These are phyloP conservation scores for Scolopax mira DNA, from an alignment of 2,113 vertebrate species.

Conservation along the genomic window DNA sequence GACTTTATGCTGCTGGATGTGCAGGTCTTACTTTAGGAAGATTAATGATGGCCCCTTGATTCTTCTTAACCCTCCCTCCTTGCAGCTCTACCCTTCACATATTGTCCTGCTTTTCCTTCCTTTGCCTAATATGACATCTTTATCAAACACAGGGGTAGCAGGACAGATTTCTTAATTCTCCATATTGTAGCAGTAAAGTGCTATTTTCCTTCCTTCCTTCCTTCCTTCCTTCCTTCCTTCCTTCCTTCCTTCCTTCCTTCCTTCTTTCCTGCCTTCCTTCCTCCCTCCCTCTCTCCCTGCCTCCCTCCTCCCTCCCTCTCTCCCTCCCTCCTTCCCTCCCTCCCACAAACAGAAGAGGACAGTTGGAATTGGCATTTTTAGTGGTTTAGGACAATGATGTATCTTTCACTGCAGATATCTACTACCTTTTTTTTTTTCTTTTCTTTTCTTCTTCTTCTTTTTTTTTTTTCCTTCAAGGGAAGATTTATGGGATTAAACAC, in stretches of 20 bases:
- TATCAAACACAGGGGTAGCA: neutral
- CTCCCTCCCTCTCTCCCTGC: rapidly evolving
- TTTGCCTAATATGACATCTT: neutral
- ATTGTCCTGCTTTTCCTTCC: neutral
- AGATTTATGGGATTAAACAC: neutral
- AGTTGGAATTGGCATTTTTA: neutral
- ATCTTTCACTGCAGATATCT: neutral
- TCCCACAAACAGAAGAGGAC: neutral
- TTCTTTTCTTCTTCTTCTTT: neutral
- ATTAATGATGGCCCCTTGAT: slow-evolving; percentile 34
- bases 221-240: neutral
- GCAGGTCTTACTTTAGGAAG: slow-evolving; percentile 50
- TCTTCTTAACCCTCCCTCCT: neutral
- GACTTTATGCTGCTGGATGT: slow-evolving; percentile 22
- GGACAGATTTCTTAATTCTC: neutral
- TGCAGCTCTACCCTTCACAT: slow-evolving; percentile 4
- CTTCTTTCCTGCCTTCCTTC: neutral
- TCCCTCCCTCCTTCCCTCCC: neutral
- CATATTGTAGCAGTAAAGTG: neutral
- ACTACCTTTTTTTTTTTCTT: neutral
- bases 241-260: neutral
- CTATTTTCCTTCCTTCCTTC: neutral
- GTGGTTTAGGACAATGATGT: neutral
- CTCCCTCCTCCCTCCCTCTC: too few relatives aligned
- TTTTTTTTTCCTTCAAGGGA: neutral